Conservation (phyloP, 2,797 vertebrate genomes). For the Anguilla megastoma region DNA sequence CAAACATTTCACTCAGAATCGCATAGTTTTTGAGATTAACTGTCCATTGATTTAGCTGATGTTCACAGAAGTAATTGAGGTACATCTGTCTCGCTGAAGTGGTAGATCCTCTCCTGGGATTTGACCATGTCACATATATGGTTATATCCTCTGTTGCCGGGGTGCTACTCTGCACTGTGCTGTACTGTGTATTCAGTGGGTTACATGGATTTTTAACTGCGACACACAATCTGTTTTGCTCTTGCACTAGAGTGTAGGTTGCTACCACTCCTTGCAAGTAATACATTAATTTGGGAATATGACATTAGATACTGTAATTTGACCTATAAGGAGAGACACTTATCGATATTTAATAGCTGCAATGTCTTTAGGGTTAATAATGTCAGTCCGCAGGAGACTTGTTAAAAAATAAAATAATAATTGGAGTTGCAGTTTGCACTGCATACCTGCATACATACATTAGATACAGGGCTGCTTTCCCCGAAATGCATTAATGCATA, state of each 20-base stretch:
- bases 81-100: background rate
- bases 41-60: background rate
- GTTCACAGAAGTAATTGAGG: background rate
- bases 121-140: background rate
- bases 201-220: background rate
- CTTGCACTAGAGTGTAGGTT: background rate
- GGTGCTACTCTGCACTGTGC: background rate
- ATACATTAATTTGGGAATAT: background rate
- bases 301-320: background rate
- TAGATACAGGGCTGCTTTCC: too few species aligned
- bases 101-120: background rate
- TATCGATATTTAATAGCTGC: background rate
- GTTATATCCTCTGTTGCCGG: background rate
- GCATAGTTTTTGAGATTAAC: too few species aligned
- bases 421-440: too few species aligned
- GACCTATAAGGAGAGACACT: conserved; percentile 6
- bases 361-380: background rate
- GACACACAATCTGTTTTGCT: background rate
- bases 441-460: too few species aligned
- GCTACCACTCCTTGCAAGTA: background rate
- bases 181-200: background rate
- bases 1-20: too few species aligned
- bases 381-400: background rate
- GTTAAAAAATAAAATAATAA: background rate
- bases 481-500: too few species aligned